Evolutionary conservation across 2,113 vertebrate species (phyloP).

Genomic region (Micromys minutus): DNA sequence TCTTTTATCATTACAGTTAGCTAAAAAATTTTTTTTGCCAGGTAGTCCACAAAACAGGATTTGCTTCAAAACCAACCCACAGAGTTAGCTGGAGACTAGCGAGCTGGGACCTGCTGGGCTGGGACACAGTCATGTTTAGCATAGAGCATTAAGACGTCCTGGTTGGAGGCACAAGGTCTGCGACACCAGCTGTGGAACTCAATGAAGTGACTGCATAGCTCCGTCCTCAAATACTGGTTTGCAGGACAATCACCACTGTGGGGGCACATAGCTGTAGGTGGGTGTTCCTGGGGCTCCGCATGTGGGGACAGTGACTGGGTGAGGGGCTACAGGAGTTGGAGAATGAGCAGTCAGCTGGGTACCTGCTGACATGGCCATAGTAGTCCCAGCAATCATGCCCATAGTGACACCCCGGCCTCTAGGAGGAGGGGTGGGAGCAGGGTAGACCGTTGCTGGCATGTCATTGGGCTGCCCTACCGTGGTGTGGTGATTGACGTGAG

Average conservation of each 20-base stretch:
- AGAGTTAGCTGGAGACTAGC: conserved; percentile 92
- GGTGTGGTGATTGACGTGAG: conserved; percentile 99
- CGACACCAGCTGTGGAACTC: conserved; percentile 95
- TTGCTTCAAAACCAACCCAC: conserved; percentile 90
- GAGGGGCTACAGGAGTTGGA: conserved; percentile 93
- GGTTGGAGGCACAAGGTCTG: conserved; percentile 92
- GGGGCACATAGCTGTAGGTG: conserved; percentile 98
- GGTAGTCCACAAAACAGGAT: conserved; percentile 94
- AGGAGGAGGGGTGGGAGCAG: conserved; percentile 89
- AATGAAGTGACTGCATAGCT: conserved; percentile 95
- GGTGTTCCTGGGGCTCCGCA: conserved; percentile 95
- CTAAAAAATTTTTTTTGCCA: conserved; percentile 96
- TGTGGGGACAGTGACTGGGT: conserved; percentile 95
- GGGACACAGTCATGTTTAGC: conserved; percentile 90
- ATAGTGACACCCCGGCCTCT: conserved; percentile 93
- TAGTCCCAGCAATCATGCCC: conserved; percentile 99
- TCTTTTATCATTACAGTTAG: conserved; percentile 94
- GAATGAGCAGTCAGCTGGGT: conserved; percentile 97
- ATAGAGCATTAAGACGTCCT: conserved; percentile 91
- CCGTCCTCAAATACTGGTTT: conserved; percentile 90
- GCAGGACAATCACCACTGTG: conserved; percentile 95
- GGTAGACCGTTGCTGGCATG: conserved; percentile 97
- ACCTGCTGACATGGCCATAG: conserved; percentile 99
- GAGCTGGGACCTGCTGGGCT: conserved; percentile 89
- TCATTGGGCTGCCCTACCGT: conserved; percentile 99